Base-by-base conservation (phyloP, 1,140 invertebrate genomes). In the Caenorhabditis tropicalis region DNA sequence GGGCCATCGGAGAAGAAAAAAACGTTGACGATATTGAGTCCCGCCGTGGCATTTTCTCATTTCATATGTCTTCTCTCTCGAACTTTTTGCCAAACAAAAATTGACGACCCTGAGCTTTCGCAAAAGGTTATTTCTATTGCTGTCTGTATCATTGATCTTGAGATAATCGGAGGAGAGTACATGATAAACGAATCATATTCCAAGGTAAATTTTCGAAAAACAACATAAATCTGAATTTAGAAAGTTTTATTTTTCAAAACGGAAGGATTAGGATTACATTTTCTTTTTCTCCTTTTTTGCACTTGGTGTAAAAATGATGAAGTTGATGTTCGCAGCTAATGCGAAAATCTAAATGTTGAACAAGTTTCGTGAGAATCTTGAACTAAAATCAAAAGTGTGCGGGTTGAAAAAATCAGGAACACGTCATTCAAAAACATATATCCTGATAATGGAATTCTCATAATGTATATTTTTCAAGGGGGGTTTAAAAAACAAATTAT, bases 11-110 rank as follows among this genome's bases (percentile, higher is more conserved):
- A 33, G 16, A 60, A 9, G 16, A 15, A 21, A 43, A 74, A 74
- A 43, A 46, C 65, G 33, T 43, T 74, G 65, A 74, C 65, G 65
- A 74, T 39, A 74, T 74, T 24, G 33, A 65, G 33, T 65, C 65
- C 65, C n/a, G 65, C 36, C 65, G 36, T 74, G 65, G 65, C 65
- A 74, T 74, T 74, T 74, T 43, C 65, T 74, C 29, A 74, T 74
- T 43, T 39, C 36, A 74, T 74, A 65, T 65, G 65, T 43, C 65
- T 74, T 74, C 36, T 74, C 65, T 74, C 65, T 74, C 65, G 65
- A 74, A 74, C 33, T 43, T 74, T 74, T 74, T 43, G 65, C n/a
- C 33, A 74, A 74, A 74, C 65, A 46, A 74, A 33, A 74, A 9
- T 74, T 65, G 58, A 43, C 65, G n/a, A 74, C 9, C 60, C 53